Base-by-base conservation (phyloP, 2,797 vertebrate genomes). In the Anas bahamensis region DNA sequence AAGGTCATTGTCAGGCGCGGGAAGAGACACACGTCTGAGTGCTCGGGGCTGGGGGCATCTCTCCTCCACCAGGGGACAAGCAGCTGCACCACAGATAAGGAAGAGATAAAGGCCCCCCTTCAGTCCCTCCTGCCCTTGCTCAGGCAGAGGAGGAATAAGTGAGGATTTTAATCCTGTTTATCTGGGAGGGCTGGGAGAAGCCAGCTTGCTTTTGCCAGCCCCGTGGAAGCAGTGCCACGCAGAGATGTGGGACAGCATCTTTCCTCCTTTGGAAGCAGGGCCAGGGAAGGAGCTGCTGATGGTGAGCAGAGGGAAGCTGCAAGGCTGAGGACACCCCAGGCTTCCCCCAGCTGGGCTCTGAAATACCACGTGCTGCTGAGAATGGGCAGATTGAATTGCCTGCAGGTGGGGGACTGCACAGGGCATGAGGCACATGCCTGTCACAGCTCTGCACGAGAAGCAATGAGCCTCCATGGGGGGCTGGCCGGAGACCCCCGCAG, bases 1-100 rank as follows among this genome's bases (percentile, higher is more conserved):
- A 66, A 85, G 86, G 92, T 83, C 95, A 76, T 86, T 94, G 93
- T 93, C 88, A 64, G 59, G 76, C 61, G 4, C 50, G 60, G 86
- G 82, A 35, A 68, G 78, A 90, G 92, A 91, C 77, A 33, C 2
- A 3, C 70, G 88, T 60, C 8, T 69, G 6, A 1, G 4, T 8
- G 86, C 73, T 60, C 79, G 68, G 68, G 68, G 52, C 90, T 41
- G 86, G 68, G 89, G 83, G 39, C 71, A 17, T 53, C 74, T 48
- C 74, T 77, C 42, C 83, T 11, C 74, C 70, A 70, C 68, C 81
- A 12, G 56, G 19, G 35, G 39, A 83, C 72, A 17, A 71, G 81
- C 88, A 84, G 93, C 90, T 88, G 88, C 77, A 18, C 29, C 1
- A 0, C 21, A 93, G 94, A 94, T 90, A 93, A 95, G 77, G 35